phyloP scores from a whole-genome alignment of 2,797 vertebrate genomes.

The Chloroceryle inda region DNA sequence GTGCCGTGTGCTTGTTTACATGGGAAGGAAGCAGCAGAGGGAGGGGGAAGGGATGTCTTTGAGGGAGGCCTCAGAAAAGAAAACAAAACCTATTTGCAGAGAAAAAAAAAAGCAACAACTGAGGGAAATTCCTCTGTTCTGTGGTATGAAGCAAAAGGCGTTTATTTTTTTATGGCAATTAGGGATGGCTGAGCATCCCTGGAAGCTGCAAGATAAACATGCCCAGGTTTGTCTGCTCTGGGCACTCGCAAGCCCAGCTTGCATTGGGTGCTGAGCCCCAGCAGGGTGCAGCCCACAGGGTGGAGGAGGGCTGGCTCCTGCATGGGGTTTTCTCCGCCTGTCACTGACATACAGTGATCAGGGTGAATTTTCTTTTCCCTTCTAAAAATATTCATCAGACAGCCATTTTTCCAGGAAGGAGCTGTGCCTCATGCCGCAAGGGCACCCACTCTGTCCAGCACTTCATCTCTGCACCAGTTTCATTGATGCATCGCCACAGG shows the following conservation, averaged over 20 bases:
- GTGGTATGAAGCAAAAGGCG: conserved; percentile 41
- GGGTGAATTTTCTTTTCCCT: conserved; percentile 10
- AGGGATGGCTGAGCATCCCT: conserved; percentile 54
- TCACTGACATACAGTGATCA: background rate
- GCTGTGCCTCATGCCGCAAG: background rate
- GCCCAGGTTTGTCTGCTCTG: background rate
- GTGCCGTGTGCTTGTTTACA: conserved; percentile 51
- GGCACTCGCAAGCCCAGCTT: background rate
- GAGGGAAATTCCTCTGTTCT: conserved; percentile 50
- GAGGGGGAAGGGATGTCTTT: conserved; percentile 28
- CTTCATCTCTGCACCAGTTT: background rate
- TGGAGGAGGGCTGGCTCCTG: background rate
- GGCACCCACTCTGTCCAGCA: background rate
- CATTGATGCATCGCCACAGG: background rate
- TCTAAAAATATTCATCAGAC: background rate
- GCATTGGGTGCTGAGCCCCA: background rate
- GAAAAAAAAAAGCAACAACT: accelerated
- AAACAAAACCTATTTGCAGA: background rate
- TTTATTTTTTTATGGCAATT: conserved; percentile 63
- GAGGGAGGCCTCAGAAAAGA: conserved; percentile 23
- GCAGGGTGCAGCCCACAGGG: background rate
- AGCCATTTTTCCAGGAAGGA: conserved; percentile 2
- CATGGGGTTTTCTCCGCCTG: background rate
- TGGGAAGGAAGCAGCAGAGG: conserved; percentile 2
- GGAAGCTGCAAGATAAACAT: conserved; percentile 46